Conservation (phyloP, 2,113 vertebrate species). For the Gavia stellata region DNA sequence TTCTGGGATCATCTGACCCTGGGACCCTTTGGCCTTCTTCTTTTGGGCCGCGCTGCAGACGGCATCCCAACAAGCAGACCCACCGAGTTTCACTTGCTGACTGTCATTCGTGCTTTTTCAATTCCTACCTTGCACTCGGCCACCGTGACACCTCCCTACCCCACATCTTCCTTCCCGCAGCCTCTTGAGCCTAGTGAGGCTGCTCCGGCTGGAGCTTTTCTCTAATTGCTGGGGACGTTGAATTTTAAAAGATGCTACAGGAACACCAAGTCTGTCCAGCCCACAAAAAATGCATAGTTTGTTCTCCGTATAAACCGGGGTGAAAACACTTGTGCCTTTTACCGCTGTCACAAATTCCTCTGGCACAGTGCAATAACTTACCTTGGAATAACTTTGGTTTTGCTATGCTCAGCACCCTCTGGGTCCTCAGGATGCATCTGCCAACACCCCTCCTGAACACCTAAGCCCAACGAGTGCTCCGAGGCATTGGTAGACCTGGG, state of each 20-base stretch:
- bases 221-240: background rate
- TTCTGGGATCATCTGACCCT: background rate
- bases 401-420: background rate
- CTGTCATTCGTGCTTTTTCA: background rate
- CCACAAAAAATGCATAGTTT: background rate
- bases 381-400: background rate
- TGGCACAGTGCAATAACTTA: background rate
- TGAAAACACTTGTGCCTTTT: background rate
- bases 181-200: background rate
- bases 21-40: background rate
- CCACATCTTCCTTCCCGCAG: background rate
- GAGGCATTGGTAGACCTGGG: rapidly evolving
- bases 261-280: background rate
- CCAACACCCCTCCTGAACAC: background rate
- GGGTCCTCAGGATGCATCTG: background rate
- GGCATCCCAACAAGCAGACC: background rate
- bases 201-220: background rate
- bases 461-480: background rate
- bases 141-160: background rate
- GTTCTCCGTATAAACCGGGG: background rate
- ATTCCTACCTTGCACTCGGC: background rate
- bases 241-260: background rate
- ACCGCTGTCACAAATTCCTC: background rate
- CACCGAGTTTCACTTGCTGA: rapidly evolving
- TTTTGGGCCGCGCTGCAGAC: background rate